Evolutionary conservation across 2,888 invertebrate genomes (phyloP), one percentile per base, ranked within the genome.

Genomic region (Incurvaria masculella): DNA sequence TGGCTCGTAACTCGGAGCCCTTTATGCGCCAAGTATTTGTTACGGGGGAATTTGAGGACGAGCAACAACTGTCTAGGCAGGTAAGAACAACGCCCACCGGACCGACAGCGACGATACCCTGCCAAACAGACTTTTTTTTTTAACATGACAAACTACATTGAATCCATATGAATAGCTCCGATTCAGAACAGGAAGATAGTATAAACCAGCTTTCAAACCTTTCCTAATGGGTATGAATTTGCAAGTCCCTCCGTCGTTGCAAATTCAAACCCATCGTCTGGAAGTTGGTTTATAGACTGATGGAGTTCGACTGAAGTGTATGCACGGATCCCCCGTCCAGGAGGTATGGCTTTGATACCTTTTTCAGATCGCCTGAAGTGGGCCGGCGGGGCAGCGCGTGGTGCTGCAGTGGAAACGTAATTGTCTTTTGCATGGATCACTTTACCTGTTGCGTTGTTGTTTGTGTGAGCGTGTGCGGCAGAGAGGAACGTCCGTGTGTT

Each of bases 21-120:
- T 86, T 89, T 65, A 97, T 98, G 83, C 86, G 95, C 59, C 99
- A 99, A 83, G 97, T 97, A 57, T 91, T 91, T 68, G 84, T 91
- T 51, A 85, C 86, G 50, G 88, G 88, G 50, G 83, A 85, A 62
- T 76, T 79, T 59, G 74, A 80, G 54, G 81, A 82, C 60, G 79
- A 81, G 56, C 76, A 72, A 46, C 80, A 80, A 52, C 83, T 89
- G 47, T 75, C 83, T 53, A 79, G 85, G 59, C 84, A 88, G 84
- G 89, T 88, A 79, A 78, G 70, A 45, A 41, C 46, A 50, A 33
- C 21, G 51, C 50, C 49, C 47, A 49, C 49, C 48, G 48, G 49
- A 50, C 46, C 18, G 17, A 8, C 38, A 21, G 26, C 19, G 21
- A 10, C 14, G 40, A 45, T 19, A 19, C 20, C n/a, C 23, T 23